A percentile compares a stretch with the other conserved stretches of the same genome.
These are phyloP conservation scores for Tetraneura akinire DNA, from an alignment of 1,140 invertebrate genomes.

Conservation along the genomic window DNA sequence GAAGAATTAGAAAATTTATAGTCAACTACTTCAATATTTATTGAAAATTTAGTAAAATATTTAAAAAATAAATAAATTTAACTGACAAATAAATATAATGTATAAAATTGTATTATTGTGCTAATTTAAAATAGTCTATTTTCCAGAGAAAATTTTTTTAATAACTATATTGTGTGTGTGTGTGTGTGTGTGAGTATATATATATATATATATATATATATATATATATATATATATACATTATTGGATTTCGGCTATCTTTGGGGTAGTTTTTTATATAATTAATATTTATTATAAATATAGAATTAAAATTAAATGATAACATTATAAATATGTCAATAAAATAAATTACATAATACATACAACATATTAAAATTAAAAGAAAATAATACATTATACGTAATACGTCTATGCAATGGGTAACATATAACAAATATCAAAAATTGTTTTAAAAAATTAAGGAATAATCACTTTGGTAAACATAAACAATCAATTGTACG, in stretches of 20 bases:
- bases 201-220: no score
- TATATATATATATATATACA: background rate
- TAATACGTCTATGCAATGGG: constrained; percentile 7
- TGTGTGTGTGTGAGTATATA: no score
- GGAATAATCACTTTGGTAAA: constrained; percentile 32
- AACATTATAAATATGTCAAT: constrained; percentile 3
- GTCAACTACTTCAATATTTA: background rate
- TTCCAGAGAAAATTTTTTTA: no score
- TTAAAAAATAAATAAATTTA: no score
- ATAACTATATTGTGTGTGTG: no score
- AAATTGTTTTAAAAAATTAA: no score
- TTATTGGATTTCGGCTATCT: background rate
- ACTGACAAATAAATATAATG: no score
- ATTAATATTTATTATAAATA: constrained; percentile 4
- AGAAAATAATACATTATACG: constrained; percentile 43
- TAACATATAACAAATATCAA: constrained; percentile 28
- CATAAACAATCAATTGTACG: background rate
- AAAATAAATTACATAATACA: constrained; percentile 37
- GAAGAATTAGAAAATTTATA: background rate
- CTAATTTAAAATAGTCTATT: no score
- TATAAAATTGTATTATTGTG: no score
- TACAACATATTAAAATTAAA: no score
- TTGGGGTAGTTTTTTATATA: background rate
- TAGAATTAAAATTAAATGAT: constrained; percentile 1
- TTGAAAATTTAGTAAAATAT: no score